Evolutionary conservation across 2,888 invertebrate genomes (phyloP).

Genomic region (Acanthoscelides obtectus): DNA sequence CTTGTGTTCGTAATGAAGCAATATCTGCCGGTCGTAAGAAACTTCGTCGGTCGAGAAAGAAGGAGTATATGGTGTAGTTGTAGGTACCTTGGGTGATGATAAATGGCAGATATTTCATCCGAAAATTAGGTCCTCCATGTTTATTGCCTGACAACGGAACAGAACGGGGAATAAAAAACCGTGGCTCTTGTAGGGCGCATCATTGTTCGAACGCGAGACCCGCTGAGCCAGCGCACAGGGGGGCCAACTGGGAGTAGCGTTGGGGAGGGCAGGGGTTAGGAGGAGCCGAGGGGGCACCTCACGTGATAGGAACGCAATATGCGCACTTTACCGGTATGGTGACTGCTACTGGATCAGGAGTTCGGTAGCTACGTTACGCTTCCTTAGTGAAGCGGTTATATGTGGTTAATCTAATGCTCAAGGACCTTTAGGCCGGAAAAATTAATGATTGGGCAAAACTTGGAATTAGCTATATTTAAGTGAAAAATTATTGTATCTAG

Average conservation of each 20-base stretch:
- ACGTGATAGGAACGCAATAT: neutral
- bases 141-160: constrained; percentile 45
- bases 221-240: constrained; percentile 37
- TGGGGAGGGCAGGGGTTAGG: constrained; percentile 17
- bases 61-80: neutral
- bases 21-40: neutral
- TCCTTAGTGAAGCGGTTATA: too few relatives aligned
- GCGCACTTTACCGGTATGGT: neutral
- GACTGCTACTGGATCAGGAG: neutral
- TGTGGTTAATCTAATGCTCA: too few relatives aligned
- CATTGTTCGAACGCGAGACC: constrained; percentile 43
- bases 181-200: constrained; percentile 7
- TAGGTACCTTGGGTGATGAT: constrained; percentile 28
- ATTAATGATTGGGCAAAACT: too few relatives aligned
- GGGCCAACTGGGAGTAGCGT: constrained; percentile 16
- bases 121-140: constrained; percentile 47
- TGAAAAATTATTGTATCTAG: too few relatives aligned
- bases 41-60: neutral
- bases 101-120: constrained; percentile 44
- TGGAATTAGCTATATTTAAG: too few relatives aligned
- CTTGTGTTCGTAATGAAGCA: neutral
- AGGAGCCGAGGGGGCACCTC: neutral
- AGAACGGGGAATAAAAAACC: constrained; percentile 38
- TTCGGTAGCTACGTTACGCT: neutral
- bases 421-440: too few relatives aligned